These are phyloP conservation scores for Hapalemur alaotrensis DNA, from an alignment of 2,797 vertebrate genomes.

Conservation along the genomic window DNA sequence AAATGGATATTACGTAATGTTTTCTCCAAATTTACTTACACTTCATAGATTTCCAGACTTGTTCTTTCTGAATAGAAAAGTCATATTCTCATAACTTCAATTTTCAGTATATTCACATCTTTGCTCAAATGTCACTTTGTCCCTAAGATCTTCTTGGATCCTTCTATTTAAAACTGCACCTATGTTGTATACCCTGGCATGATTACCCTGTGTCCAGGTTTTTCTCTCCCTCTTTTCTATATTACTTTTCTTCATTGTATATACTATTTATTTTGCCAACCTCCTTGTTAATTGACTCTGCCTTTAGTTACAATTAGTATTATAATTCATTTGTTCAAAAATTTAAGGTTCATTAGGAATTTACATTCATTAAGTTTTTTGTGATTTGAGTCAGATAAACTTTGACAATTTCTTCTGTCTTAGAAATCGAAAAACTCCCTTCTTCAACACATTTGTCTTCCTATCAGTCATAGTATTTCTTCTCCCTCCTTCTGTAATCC, in stretches of 20 bases:
- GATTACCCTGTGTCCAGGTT: too few species aligned
- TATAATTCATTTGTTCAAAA: neutral
- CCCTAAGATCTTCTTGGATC: neutral
- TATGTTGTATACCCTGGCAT: rapidly evolving
- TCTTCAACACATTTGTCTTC: neutral
- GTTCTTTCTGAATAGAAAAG: neutral
- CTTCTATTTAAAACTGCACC: neutral
- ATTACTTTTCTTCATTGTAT: neutral
- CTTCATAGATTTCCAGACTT: neutral
- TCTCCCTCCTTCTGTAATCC: neutral
- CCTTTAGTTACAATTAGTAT: neutral
- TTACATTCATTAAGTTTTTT: neutral
- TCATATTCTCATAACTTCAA: neutral
- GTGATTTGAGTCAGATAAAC: neutral
- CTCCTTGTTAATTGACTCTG: neutral
- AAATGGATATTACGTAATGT: neutral
- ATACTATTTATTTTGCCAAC: neutral
- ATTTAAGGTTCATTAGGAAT: neutral
- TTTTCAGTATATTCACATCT: neutral
- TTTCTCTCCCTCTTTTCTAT: neutral
- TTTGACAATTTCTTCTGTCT: neutral
- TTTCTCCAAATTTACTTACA: neutral
- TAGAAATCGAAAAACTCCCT: neutral
- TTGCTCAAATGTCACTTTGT: neutral
- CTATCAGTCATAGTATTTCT: neutral